Percentiles rank a stretch among this genome's conserved stretches.
These are phyloP conservation scores for Tupaia tana DNA, from an alignment of 2,113 vertebrate species.

Conservation along the genomic window DNA sequence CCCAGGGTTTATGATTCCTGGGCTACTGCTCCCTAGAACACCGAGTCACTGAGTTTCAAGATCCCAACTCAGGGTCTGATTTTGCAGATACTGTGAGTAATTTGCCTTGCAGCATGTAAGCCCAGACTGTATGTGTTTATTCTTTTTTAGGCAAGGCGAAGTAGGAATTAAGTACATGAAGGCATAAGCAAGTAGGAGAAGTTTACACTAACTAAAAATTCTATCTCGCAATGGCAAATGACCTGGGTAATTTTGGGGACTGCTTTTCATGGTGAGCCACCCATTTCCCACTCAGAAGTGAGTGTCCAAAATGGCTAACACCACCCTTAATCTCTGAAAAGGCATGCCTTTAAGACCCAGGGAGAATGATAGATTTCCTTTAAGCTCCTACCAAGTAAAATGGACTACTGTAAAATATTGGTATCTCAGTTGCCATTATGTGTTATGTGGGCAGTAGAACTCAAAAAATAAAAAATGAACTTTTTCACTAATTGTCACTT, in stretches of 20 bases:
- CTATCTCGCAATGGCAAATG: neutral
- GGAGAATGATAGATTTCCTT: constrained; percentile 6
- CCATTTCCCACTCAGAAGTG: neutral
- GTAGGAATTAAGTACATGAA: neutral
- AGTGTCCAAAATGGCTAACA: neutral
- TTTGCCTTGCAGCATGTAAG: neutral
- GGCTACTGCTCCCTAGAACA: neutral
- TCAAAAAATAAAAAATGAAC: constrained; percentile 38
- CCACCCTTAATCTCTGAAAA: constrained; percentile 32
- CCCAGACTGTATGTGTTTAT: neutral
- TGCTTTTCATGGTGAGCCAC: neutral
- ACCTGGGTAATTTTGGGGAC: neutral
- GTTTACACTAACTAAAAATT: neutral
- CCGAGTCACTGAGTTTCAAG: neutral
- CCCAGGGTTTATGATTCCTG: neutral
- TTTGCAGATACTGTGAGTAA: neutral
- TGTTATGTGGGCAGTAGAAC: constrained; percentile 51
- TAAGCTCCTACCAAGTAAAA: neutral
- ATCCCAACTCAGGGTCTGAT: neutral
- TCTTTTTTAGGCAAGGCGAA: neutral
- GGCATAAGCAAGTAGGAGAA: neutral
- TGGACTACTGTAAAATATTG: constrained; percentile 64
- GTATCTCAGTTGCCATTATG: constrained; percentile 20
- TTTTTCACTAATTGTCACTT: constrained; percentile 41
- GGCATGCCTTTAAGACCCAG: neutral